These are phyloP conservation scores for Dysdera silvatica DNA, from an alignment of 1,140 invertebrate genomes.

Conservation along the genomic window DNA sequence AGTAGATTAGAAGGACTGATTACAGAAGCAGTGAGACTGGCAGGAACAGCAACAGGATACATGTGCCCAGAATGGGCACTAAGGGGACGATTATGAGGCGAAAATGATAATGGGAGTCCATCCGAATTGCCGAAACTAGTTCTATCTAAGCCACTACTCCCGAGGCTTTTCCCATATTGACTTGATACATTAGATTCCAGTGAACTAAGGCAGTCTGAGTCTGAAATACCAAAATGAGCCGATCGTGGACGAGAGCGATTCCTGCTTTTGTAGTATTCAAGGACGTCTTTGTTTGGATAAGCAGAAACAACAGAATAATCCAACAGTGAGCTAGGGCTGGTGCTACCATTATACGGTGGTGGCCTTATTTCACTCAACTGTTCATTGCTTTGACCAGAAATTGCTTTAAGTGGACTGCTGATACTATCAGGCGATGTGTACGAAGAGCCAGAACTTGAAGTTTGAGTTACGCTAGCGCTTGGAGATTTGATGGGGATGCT, in stretches of 20 bases:
- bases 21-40: conserved; percentile 19
- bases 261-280: conserved; percentile 36
- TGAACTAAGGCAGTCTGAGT: conserved; percentile 29
- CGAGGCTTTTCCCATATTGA: conserved; percentile 21
- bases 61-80: conserved; percentile 26
- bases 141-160: conserved; percentile 16
- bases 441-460: conserved; percentile 28
- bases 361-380: conserved; percentile 18
- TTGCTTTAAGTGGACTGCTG: conserved; percentile 17
- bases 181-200: conserved; percentile 21
- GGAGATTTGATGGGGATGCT: conserved; percentile 30
- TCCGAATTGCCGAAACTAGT: conserved; percentile 23
- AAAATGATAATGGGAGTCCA: conserved; percentile 22
- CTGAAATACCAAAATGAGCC: conserved; percentile 27
- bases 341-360: conserved; percentile 22
- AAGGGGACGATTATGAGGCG: conserved; percentile 16
- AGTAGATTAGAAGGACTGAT: conserved; percentile 20
- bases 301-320: conserved; percentile 38
- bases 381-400: conserved; percentile 24
- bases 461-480: conserved; percentile 20
- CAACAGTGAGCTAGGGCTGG: conserved; percentile 27
- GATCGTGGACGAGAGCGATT: conserved; percentile 30
- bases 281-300: conserved; percentile 35
- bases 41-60: conserved; percentile 28
- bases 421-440: conserved; percentile 25